Conservation (phyloP, 2,797 vertebrate genomes). For the Nannoperca australis region DNA sequence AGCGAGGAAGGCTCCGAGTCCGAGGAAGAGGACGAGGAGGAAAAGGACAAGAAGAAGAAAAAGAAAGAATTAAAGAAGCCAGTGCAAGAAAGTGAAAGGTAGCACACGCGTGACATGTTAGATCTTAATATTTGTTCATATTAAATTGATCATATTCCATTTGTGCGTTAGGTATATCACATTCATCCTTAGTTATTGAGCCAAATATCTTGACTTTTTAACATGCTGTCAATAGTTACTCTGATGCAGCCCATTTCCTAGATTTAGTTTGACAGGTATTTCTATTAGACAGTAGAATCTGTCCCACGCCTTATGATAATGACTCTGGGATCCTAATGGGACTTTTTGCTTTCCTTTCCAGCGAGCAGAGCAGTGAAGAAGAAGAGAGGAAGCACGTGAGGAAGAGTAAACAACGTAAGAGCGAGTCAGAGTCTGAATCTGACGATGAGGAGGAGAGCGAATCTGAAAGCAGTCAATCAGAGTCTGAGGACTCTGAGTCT, state of each 20-base stretch:
- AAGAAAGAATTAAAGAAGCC: conserved; percentile 78
- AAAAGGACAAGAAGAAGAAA: conserved; percentile 81
- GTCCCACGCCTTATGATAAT: neutral
- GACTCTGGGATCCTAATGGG: neutral
- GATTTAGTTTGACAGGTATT: neutral
- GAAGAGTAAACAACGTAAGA: conserved; percentile 80
- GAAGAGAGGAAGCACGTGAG: conserved; percentile 78
- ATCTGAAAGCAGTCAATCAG: conserved; percentile 92
- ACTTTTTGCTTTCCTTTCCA: conserved; percentile 57
- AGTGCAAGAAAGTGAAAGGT: conserved; percentile 79
- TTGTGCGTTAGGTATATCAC: neutral
- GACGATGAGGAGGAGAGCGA: conserved; percentile 90
- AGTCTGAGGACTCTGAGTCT: conserved; percentile 87
- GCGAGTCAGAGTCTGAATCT: conserved; percentile 84
- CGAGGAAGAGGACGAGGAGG: conserved; percentile 86
- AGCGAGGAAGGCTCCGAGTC: conserved; percentile 88
- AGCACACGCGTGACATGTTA: neutral
- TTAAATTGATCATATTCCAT: neutral
- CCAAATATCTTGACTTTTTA: neutral
- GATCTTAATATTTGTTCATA: neutral
- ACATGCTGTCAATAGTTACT: neutral
- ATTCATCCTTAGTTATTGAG: neutral
- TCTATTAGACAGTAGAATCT: neutral
- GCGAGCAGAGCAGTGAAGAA: conserved; percentile 86
- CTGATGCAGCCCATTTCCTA: neutral